Percentiles rank a stretch among this genome's conserved stretches.
Conservation (phyloP, 2,113 vertebrate genomes). For the Trachemys scripta region DNA sequence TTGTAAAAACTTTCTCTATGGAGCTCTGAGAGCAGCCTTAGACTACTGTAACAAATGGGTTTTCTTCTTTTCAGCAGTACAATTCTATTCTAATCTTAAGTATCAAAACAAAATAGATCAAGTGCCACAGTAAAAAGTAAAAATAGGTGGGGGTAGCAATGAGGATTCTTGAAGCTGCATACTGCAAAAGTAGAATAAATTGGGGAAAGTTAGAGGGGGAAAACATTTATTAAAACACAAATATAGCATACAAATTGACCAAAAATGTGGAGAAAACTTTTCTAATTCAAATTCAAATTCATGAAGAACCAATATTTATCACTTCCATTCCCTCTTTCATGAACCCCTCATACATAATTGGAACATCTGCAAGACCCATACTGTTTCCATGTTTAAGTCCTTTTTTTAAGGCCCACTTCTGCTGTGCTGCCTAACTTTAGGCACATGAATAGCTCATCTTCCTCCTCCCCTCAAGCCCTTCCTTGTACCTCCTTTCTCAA, state of each 20-base stretch:
- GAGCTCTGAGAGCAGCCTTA: neutral
- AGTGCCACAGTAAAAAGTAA: slow-evolving; percentile 59
- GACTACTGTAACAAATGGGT: neutral
- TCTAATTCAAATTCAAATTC: neutral
- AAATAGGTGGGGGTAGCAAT: slow-evolving; percentile 47
- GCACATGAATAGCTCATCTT: neutral
- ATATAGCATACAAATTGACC: neutral
- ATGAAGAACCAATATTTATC: neutral
- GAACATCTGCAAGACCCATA: neutral
- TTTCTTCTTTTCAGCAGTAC: neutral
- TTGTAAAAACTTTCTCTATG: slow-evolving; percentile 59
- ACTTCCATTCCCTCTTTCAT: neutral
- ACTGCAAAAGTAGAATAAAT: slow-evolving; percentile 58
- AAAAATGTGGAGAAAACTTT: slow-evolving; percentile 34
- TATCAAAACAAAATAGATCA: slow-evolving; percentile 53
- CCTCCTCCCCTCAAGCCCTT: neutral
- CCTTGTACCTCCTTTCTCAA: neutral
- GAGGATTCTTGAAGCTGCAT: slow-evolving; percentile 55
- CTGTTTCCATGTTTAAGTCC: neutral
- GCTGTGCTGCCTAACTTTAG: neutral
- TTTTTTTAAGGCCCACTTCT: neutral
- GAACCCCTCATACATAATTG: neutral
- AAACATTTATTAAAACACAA: slow-evolving; percentile 48
- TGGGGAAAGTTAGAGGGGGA: slow-evolving; percentile 42
- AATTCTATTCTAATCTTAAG: slow-evolving; percentile 61